Percentiles rank a stretch among this genome's conserved stretches.
phyloP scores from a whole-genome alignment of 2,888 invertebrate species.

The Scaptomyza flava region DNA sequence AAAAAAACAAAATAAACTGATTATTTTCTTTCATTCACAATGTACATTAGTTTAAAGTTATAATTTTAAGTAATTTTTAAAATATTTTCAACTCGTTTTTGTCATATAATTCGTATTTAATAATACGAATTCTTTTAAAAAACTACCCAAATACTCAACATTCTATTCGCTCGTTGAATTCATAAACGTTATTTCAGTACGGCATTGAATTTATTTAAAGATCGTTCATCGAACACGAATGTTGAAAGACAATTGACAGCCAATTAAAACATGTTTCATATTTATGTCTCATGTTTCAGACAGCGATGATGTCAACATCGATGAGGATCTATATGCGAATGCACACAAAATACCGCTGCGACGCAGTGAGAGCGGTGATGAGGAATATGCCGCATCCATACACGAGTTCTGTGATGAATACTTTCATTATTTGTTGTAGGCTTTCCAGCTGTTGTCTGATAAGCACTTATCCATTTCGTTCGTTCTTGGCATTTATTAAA shows the following conservation, averaged over 20 bases:
- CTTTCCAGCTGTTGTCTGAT: not conserved
- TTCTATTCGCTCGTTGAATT: not conserved
- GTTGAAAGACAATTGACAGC: slow-evolving; percentile 24
- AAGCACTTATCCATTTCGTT: slow-evolving; percentile 26
- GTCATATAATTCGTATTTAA: not conserved
- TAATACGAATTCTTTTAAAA: not conserved
- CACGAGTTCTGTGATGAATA: slow-evolving; percentile 81
- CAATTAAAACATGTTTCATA: slow-evolving; percentile 18
- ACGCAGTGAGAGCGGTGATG: slow-evolving; percentile 78
- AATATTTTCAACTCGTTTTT: not conserved
- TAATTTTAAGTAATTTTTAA: not conserved
- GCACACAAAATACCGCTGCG: slow-evolving; percentile 81
- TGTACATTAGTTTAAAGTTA: not conserved
- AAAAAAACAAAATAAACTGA: not conserved
- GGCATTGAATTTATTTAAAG: not conserved
- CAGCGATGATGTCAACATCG: slow-evolving; percentile 74
- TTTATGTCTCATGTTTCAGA: slow-evolving; percentile 29
- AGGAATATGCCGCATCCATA: slow-evolving; percentile 66
- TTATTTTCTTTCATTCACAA: not conserved
- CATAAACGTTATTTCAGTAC: not conserved
- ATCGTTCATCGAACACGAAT: not conserved
- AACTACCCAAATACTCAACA: too few relatives aligned
- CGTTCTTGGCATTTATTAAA: slow-evolving; percentile 21
- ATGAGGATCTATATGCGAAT: slow-evolving; percentile 82
- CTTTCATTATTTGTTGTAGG: slow-evolving; percentile 75